These are phyloP conservation scores for Leontocebus nigricollis DNA, from an alignment of 2,797 vertebrate species.

Conservation along the genomic window DNA sequence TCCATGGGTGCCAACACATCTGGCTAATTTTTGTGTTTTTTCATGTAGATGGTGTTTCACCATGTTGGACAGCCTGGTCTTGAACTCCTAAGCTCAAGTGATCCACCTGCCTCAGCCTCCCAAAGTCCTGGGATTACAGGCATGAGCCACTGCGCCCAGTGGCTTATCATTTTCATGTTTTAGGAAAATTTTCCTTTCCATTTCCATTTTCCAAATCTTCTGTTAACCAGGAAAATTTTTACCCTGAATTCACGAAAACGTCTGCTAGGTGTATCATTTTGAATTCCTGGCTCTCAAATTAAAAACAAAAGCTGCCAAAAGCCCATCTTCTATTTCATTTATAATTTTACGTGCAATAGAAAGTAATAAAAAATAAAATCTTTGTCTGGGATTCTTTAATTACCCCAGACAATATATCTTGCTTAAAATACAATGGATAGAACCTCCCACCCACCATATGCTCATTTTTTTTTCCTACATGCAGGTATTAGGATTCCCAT, in stretches of 20 bases:
- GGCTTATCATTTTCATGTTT: background rate
- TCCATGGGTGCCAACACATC: too few species aligned
- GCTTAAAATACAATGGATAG: background rate
- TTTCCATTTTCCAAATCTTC: background rate
- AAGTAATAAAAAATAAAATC: background rate
- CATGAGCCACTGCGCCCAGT: too few species aligned
- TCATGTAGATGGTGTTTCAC: too few species aligned
- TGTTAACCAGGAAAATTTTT: background rate
- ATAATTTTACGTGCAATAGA: background rate
- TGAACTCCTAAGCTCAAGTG: too few species aligned
- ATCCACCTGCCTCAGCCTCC: too few species aligned
- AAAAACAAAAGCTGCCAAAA: background rate
- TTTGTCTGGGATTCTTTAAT: background rate
- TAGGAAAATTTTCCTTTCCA: background rate
- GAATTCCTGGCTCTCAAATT: slow-evolving; percentile 40
- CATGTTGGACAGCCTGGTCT: too few species aligned
- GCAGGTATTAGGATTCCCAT: background rate
- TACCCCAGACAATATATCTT: background rate
- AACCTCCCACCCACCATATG: background rate
- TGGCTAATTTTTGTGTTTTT: too few species aligned
- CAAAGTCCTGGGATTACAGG: too few species aligned
- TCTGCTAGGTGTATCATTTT: background rate
- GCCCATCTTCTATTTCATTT: background rate
- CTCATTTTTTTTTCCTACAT: background rate
- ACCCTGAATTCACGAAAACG: background rate